phyloP scores from a whole-genome alignment of 2,888 invertebrate species.

The Melinopterus prodromus region DNA sequence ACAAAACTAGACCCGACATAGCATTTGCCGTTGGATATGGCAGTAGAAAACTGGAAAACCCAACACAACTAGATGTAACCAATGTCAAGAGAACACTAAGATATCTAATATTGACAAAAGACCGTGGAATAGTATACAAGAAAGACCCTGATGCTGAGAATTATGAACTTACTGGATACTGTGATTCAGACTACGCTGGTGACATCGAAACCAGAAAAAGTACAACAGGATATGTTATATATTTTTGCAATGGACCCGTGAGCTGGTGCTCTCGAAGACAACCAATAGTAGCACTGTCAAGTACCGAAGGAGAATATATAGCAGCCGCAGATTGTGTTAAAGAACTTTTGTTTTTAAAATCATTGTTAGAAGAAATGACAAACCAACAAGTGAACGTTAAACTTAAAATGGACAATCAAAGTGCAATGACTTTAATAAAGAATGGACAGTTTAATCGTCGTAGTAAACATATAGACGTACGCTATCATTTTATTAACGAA shows the following conservation, averaged over 20 bases:
- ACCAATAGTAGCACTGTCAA: conserved; percentile 28
- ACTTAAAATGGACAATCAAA: conserved; percentile 38
- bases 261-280: conserved; percentile 27
- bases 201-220: conserved; percentile 37
- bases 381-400: conserved; percentile 10
- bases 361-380: conserved; percentile 26
- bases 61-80: conserved; percentile 34
- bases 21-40: conserved; percentile 33
- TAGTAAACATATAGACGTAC: conserved; percentile 40
- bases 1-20: conserved; percentile 38
- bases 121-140: background rate
- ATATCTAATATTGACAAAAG: background rate
- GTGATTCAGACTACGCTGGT: conserved; percentile 34
- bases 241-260: conserved; percentile 26
- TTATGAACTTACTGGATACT: background rate
- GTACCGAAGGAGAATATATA: conserved; percentile 39
- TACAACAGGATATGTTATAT: conserved; percentile 34
- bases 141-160: background rate
- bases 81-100: conserved; percentile 36
- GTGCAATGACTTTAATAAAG: conserved; percentile 39
- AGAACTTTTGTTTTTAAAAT: conserved; percentile 23
- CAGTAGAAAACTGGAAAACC: conserved; percentile 40
- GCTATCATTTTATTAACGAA: conserved; percentile 38
- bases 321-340: conserved; percentile 21
- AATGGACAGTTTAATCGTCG: conserved; percentile 27